Evolutionary conservation across 2,888 invertebrate species (phyloP).

Genomic region (Drosophila falleni): DNA sequence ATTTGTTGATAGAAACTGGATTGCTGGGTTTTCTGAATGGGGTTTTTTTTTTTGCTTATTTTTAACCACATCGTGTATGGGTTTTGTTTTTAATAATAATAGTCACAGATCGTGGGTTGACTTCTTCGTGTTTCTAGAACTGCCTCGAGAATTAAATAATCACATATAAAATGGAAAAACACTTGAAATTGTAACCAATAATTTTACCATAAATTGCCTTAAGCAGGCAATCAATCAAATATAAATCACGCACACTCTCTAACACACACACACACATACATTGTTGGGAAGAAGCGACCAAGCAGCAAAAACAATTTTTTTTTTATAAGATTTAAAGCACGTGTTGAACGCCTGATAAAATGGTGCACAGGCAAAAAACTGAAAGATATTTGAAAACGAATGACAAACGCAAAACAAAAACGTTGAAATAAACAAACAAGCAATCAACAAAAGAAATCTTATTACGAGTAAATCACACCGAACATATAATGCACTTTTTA

Average conservation of each 20-base stretch:
- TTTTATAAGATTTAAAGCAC: slow-evolving; percentile 39
- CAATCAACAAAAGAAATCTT: background rate
- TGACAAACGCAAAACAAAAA: slow-evolving; percentile 44
- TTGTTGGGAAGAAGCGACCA: slow-evolving; percentile 16
- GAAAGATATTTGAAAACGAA: slow-evolving; percentile 32
- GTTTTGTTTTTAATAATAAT: background rate
- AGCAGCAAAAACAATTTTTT: slow-evolving; percentile 9
- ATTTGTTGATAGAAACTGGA: slow-evolving; percentile 37
- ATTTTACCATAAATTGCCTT: slow-evolving; percentile 34
- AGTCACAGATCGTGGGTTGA: background rate
- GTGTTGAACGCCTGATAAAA: slow-evolving; percentile 53
- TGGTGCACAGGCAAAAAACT: slow-evolving; percentile 14
- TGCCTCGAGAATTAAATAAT: slow-evolving; percentile 26
- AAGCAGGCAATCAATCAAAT: slow-evolving; percentile 60
- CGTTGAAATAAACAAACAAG: slow-evolving; percentile 17
- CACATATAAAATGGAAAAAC: slow-evolving; percentile 38
- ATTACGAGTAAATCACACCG: slow-evolving; percentile 20
- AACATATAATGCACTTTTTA: slow-evolving; percentile 25
- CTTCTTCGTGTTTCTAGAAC: slow-evolving; percentile 10
- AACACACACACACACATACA: background rate
- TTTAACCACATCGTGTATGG: background rate
- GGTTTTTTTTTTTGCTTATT: slow-evolving; percentile 47
- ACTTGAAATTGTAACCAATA: slow-evolving; percentile 41
- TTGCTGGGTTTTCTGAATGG: slow-evolving; percentile 34
- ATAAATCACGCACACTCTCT: slow-evolving; percentile 36